Evolutionary conservation across 2,797 vertebrate genomes (phyloP).

Genomic region (Rallus crepitans): DNA sequence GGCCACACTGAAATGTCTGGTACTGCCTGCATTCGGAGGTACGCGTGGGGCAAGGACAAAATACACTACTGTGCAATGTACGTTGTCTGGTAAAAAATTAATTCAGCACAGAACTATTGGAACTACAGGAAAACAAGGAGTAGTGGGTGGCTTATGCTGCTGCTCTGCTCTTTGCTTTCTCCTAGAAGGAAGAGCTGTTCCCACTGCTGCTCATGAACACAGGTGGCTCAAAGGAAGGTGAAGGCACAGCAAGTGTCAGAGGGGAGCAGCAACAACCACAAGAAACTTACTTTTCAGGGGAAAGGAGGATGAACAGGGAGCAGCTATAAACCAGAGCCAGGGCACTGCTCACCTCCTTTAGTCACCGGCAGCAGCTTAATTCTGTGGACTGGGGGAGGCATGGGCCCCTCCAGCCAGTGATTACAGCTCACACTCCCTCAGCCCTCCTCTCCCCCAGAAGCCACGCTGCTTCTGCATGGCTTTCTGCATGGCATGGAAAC

Average conservation of each 20-base stretch:
- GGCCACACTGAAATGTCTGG: constrained; percentile 32
- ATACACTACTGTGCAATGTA: constrained; percentile 14
- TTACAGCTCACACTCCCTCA: not conserved
- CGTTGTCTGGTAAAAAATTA: constrained; percentile 20
- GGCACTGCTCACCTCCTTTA: fast-evolving
- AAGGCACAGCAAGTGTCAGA: not conserved
- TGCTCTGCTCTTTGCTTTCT: not conserved
- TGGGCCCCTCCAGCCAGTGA: not conserved
- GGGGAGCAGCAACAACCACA: not conserved
- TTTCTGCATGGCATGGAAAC: not conserved
- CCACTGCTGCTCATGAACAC: not conserved
- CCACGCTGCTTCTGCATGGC: not conserved
- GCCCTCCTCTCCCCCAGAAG: not conserved
- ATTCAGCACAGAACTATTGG: not conserved
- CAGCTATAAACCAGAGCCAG: not conserved
- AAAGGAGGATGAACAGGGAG: not conserved
- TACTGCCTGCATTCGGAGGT: constrained; percentile 8
- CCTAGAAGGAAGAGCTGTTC: not conserved
- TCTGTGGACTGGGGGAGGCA: not conserved
- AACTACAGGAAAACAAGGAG: not conserved
- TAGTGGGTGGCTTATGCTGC: not conserved
- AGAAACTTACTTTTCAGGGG: not conserved
- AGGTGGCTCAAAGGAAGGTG: not conserved
- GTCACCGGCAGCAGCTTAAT: fast-evolving
- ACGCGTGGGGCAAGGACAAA: constrained; percentile 24